Conservation (phyloP, 2,888 invertebrate genomes). For the Drosophila pseudotalamancana region DNA sequence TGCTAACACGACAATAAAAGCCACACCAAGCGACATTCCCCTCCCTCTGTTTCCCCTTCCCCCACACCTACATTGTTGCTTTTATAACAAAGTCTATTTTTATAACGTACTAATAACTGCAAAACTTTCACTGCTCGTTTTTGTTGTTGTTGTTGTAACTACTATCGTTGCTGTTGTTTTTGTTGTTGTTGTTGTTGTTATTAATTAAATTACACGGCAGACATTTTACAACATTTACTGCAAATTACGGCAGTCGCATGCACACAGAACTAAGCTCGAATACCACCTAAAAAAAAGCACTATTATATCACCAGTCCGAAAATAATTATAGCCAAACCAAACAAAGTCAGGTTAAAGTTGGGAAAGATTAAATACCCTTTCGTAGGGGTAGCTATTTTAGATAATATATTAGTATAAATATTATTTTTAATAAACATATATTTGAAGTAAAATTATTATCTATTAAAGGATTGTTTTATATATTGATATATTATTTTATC, state of each 20-base stretch:
- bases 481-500: too few relatives aligned
- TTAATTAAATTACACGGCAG: constrained; percentile 80
- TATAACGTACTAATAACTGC: constrained; percentile 79
- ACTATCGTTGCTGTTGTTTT: constrained; percentile 19
- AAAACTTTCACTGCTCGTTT: constrained; percentile 79
- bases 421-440: too few relatives aligned
- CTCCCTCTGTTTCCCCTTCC: neutral
- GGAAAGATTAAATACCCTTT: neutral
- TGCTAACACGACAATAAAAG: constrained; percentile 69
- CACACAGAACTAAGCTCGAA: constrained; percentile 24
- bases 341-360: too few relatives aligned
- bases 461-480: too few relatives aligned
- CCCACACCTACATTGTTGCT: neutral
- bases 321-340: constrained; percentile 45
- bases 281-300: constrained; percentile 44
- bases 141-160: constrained; percentile 34
- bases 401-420: too few relatives aligned
- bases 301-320: constrained; percentile 69
- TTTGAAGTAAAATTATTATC: too few relatives aligned
- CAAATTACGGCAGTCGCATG: constrained; percentile 69
- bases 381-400: too few relatives aligned
- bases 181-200: constrained; percentile 52
- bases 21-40: constrained; percentile 54
- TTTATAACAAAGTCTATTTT: constrained; percentile 55
- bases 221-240: constrained; percentile 79